A percentile compares a stretch with the other conserved stretches of the same genome.
Evolutionary conservation across 2,113 vertebrate genomes (phyloP).

Genomic region (Herpetotheres cachinnans): DNA sequence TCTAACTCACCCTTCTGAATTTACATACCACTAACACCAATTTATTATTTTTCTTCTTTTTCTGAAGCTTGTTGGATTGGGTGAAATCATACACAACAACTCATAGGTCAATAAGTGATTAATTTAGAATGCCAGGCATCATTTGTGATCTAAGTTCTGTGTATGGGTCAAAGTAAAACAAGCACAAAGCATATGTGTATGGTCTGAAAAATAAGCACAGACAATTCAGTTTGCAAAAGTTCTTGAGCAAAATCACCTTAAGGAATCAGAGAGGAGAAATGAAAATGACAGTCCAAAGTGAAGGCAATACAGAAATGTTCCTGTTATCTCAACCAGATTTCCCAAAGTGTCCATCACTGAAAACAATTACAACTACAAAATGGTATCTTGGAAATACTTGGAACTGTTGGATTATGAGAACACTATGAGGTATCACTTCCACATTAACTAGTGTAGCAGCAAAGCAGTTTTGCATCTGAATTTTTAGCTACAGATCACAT

Average conservation of each 20-base stretch:
- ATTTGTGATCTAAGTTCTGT: conserved; percentile 31
- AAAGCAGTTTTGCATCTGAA: not conserved
- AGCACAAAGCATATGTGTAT: not conserved
- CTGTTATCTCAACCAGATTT: not conserved
- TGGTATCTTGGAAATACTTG: not conserved
- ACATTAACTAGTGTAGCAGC: not conserved
- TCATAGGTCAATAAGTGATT: conserved; percentile 32
- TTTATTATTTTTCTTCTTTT: conserved; percentile 5
- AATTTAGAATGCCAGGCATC: not conserved
- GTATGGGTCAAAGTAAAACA: not conserved
- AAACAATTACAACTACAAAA: not conserved
- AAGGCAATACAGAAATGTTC: not conserved
- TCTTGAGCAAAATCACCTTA: not conserved
- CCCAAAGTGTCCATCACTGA: not conserved
- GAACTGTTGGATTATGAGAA: not conserved
- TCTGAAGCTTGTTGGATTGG: not conserved
- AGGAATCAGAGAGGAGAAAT: not conserved
- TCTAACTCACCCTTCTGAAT: conserved; percentile 39
- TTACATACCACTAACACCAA: not conserved
- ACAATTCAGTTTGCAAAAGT: not conserved
- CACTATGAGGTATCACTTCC: not conserved
- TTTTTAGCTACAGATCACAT: not conserved
- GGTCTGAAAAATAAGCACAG: not conserved
- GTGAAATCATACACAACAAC: not conserved
- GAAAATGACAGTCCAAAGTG: not conserved